Base-by-base conservation (phyloP, 2,888 invertebrate genomes). In the Acleris emargana region DNA sequence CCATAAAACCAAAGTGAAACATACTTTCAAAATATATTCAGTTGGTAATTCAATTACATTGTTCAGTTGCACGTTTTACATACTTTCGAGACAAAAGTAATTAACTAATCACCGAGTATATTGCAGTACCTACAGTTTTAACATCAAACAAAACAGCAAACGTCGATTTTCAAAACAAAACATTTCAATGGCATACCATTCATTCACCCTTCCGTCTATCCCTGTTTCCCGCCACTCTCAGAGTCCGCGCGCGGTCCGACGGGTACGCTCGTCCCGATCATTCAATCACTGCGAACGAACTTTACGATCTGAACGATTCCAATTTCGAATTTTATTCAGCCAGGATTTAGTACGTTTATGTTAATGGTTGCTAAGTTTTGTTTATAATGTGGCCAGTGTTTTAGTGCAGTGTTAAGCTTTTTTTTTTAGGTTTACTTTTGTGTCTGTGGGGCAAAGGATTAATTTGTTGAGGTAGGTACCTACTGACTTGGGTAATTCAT, bases 251-350 rank as follows among this genome's bases (percentile, higher is more conserved):
- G 85, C 73, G 78, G 73, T 73, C 79, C 81, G 81, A 57, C 76
- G 81, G 81, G 83, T 81, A 76, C 79, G 82, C 83, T 80, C 83
- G 87, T 82, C 76, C 76, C 76, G 71, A 59, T 59, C 74, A 73
- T 67, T 71, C 66, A 68, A 64, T 62, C 61, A 18, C 67, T 55
- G 68, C 67, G 55, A 68, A 69, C 73, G 68, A 81, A 82, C 82
- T 82, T 81, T 22, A 54, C 45, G 58, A 58, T 58, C 58, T 45
- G 43, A 38, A 32, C 43, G 49, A 55, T 55, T 58, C 55, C 22
- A 62, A 66, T 55, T 57, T 51, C 22, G 16, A 57, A 55, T 50
- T 54, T 54, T 25, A 20, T n/a, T 5, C 9, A 38, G 9, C 42
- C 43, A 17, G 53, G 5, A 38, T 52, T 53, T 25, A n/a, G 43